phyloP scores from a whole-genome alignment of 2,797 vertebrate species.

The Echiichthys vipera region DNA sequence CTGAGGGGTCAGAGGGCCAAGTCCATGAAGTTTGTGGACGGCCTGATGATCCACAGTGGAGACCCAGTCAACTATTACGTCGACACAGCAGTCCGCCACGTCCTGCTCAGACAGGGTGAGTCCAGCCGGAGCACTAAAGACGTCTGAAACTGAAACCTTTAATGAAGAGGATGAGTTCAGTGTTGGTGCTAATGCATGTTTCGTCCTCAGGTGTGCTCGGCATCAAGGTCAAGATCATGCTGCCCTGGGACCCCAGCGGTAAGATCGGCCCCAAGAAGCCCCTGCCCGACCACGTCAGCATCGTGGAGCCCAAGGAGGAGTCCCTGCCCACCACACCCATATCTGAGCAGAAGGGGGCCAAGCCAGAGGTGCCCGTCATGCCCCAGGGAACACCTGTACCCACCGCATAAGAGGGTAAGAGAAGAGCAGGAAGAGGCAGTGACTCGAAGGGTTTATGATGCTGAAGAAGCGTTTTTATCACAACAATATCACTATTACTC shows the following conservation, averaged over 20 bases:
- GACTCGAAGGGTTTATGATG: too few relatives aligned
- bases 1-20: slow-evolving; percentile 97
- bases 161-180: too few relatives aligned
- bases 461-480: too few relatives aligned
- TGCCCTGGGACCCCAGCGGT: slow-evolving; percentile 98
- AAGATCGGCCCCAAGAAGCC: slow-evolving; percentile 99
- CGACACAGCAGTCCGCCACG: slow-evolving; percentile 96
- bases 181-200: slow-evolving; percentile 46
- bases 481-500: too few relatives aligned
- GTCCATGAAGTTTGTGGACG: slow-evolving; percentile 99
- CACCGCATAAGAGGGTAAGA: slow-evolving; percentile 81
- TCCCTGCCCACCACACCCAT: slow-evolving; percentile 94
- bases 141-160: too few relatives aligned
- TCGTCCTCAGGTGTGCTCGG: slow-evolving; percentile 90
- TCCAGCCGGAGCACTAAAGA: background rate
- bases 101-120: slow-evolving; percentile 97
- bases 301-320: slow-evolving; percentile 99
- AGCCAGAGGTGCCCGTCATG: slow-evolving; percentile 94
- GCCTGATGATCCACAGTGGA: slow-evolving; percentile 99
- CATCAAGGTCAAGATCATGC: slow-evolving; percentile 99
- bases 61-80: slow-evolving; percentile 99
- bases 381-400: slow-evolving; percentile 90
- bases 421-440: background rate
- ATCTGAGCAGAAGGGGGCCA: slow-evolving; percentile 98
- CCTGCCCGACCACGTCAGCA: slow-evolving; percentile 96